Percentiles rank a stretch among this genome's conserved stretches.
phyloP scores from a whole-genome alignment of 2,797 vertebrate genomes.

The Poeciliopsis presidionis region DNA sequence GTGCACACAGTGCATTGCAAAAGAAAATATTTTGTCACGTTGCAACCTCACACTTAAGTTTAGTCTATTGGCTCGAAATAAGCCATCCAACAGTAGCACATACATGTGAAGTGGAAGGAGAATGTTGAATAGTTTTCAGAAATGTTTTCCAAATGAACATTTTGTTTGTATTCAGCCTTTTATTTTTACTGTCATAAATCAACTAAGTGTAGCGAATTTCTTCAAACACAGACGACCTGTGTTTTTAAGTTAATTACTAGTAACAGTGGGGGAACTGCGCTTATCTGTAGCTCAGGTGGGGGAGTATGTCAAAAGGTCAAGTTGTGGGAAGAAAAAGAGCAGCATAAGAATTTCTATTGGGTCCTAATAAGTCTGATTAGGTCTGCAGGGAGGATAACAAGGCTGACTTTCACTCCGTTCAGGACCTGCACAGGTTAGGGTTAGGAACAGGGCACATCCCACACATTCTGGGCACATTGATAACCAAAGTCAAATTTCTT shows the following conservation, averaged over 20 bases:
- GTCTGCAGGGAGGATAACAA: not conserved
- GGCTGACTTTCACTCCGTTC: not conserved
- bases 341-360: not conserved
- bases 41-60: not conserved
- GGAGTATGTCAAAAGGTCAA: not conserved
- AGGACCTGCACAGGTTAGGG: not conserved
- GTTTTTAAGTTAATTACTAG: not conserved
- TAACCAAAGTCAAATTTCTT: not conserved
- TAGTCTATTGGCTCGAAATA: not conserved
- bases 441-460: not conserved
- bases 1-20: constrained; percentile 16
- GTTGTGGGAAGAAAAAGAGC: not conserved
- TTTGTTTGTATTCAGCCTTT: not conserved
- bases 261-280: not conserved
- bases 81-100: not conserved
- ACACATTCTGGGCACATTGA: not conserved
- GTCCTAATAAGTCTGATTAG: not conserved
- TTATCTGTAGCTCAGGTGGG: not conserved
- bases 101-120: not conserved
- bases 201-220: not conserved
- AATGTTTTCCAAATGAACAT: not conserved
- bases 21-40: not conserved
- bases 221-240: not conserved
- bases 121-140: not conserved
- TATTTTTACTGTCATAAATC: not conserved